phyloP scores from a whole-genome alignment of 2,113 vertebrate genomes.

The Pampusana beccarii region DNA sequence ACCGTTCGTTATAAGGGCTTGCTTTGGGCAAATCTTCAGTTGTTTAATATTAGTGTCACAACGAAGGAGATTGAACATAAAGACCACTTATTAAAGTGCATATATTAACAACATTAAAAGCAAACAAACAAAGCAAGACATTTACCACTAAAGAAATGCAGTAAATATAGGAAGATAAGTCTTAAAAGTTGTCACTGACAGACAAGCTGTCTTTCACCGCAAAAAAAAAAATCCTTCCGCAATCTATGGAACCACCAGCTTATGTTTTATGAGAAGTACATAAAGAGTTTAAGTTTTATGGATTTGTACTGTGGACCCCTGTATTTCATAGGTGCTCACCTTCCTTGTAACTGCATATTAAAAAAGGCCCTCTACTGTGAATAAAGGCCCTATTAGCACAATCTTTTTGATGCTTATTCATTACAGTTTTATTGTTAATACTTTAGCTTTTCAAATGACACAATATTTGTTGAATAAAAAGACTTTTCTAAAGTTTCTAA shows the following conservation, averaged over 20 bases:
- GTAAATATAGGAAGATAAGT: not conserved
- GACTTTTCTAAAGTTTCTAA: not conserved
- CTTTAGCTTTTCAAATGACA: not conserved
- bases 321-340: not conserved
- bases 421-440: not conserved
- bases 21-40: not conserved
- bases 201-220: not conserved
- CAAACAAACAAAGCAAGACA: not conserved
- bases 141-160: not conserved
- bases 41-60: not conserved
- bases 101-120: not conserved
- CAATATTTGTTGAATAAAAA: not conserved
- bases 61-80: not conserved
- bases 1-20: not conserved
- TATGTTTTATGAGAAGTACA: not conserved
- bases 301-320: not conserved
- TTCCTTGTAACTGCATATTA: not conserved
- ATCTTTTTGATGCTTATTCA: not conserved
- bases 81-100: not conserved
- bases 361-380: not conserved
- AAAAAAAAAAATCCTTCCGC: not conserved
- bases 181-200: not conserved
- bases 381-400: not conserved
- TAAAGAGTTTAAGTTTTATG: not conserved
- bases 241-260: not conserved